Percentiles rank a stretch among this genome's conserved stretches.
phyloP scores from a whole-genome alignment of 2,113 vertebrate genomes.

The Hipposideros armiger region DNA sequence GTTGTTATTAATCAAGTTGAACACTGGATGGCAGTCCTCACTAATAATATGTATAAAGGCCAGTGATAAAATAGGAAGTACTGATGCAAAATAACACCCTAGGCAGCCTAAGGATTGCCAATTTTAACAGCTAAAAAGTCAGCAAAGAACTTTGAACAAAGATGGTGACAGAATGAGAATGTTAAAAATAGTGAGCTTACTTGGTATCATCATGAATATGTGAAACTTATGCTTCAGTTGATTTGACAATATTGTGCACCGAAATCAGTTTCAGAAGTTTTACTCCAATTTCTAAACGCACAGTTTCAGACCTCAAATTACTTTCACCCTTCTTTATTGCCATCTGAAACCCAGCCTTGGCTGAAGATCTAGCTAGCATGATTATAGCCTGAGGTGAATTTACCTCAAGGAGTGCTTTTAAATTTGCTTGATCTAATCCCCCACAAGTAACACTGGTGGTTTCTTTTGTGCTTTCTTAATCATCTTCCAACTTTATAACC shows the following conservation, averaged over 20 bases:
- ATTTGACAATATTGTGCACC: conserved; percentile 9
- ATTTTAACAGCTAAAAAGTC: conserved; percentile 54
- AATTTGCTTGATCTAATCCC: neutral
- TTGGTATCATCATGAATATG: conserved; percentile 29
- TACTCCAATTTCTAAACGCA: conserved; percentile 23
- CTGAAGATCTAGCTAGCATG: neutral
- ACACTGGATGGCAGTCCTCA: conserved; percentile 87
- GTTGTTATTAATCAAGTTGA: conserved; percentile 30
- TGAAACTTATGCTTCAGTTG: conserved; percentile 25
- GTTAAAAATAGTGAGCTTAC: conserved; percentile 33
- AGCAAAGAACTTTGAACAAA: conserved; percentile 34
- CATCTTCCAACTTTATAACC: neutral
- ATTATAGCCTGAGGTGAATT: neutral
- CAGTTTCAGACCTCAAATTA: conserved; percentile 28
- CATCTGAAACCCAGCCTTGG: neutral
- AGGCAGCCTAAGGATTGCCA: conserved; percentile 45
- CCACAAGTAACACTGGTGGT: neutral
- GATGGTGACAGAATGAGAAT: neutral
- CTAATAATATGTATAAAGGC: conserved; percentile 62
- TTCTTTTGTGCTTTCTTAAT: neutral
- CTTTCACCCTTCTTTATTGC: neutral
- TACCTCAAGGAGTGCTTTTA: neutral
- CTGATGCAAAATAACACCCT: conserved; percentile 36
- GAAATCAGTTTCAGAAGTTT: conserved; percentile 18
- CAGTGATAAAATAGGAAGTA: neutral